phyloP scores from a whole-genome alignment of 2,888 invertebrate genomes.

The Drosophila colorata region DNA sequence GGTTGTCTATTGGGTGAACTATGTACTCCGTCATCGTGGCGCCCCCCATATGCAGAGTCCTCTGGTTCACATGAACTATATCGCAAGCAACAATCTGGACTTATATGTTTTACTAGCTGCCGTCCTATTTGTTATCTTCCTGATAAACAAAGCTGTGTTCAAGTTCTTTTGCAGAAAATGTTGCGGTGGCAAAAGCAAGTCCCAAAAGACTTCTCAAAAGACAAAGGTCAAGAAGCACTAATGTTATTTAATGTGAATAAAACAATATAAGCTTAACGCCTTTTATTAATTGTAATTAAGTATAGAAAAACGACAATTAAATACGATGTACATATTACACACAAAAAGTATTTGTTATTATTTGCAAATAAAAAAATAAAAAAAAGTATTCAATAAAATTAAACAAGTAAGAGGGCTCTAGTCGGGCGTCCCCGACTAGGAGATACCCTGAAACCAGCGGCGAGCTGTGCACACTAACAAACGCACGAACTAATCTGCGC shows the following conservation, averaged over 20 bases:
- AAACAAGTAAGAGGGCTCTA: no score
- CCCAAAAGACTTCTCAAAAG: constrained; percentile 51
- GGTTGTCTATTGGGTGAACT: constrained; percentile 87
- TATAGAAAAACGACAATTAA: constrained; percentile 9
- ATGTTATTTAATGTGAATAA: constrained; percentile 14
- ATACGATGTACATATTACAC: neutral
- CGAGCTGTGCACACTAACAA: no score
- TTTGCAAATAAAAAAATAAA: no score
- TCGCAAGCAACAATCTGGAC: constrained; percentile 86
- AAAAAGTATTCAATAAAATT: no score
- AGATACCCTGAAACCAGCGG: no score
- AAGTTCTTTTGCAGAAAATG: constrained; percentile 56
- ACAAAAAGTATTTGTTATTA: neutral
- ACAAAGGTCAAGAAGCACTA: constrained; percentile 66
- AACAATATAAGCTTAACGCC: constrained; percentile 13
- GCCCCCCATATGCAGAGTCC: constrained; percentile 86
- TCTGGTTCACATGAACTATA: constrained; percentile 85
- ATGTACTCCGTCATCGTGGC: constrained; percentile 87
- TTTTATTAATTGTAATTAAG: constrained; percentile 11
- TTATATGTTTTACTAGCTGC: constrained; percentile 72
- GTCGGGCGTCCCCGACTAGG: no score
- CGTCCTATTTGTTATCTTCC: constrained; percentile 32
- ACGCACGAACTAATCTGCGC: no score
- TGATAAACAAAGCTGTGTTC: constrained; percentile 45
- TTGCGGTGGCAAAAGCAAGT: constrained; percentile 42